These are phyloP conservation scores for Oryzaephilus surinamensis DNA, from an alignment of 1,140 invertebrate genomes.

Conservation along the genomic window DNA sequence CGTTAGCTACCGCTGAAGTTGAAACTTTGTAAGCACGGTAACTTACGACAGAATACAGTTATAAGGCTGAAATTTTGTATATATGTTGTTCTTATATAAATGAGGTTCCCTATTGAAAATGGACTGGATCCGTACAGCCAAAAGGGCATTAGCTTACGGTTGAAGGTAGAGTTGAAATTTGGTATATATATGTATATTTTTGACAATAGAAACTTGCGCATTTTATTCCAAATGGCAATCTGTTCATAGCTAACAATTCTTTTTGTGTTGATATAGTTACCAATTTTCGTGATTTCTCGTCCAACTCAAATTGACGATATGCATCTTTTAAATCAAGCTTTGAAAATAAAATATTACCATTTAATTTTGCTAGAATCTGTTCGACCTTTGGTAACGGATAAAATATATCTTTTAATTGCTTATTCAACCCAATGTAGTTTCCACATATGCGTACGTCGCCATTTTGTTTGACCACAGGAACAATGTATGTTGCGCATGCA, in stretches of 20 bases:
- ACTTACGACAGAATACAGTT: too few species aligned
- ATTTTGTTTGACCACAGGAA: slow-evolving; percentile 8
- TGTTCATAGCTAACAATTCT: slow-evolving; percentile 19
- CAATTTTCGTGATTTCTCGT: slow-evolving; percentile 10
- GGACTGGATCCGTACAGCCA: too few species aligned
- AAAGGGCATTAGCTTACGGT: too few species aligned
- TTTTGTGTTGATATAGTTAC: slow-evolving; percentile 16
- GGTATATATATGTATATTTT: too few species aligned
- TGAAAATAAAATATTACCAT: slow-evolving; percentile 10
- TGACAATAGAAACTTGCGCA: slow-evolving; percentile 31
- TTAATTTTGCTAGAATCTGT: slow-evolving; percentile 15
- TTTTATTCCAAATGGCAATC: slow-evolving; percentile 15
- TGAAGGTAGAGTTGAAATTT: too few species aligned
- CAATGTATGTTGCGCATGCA: slow-evolving; percentile 3
- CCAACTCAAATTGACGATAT: slow-evolving; percentile 11
- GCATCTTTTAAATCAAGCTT: slow-evolving; percentile 16
- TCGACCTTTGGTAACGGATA: slow-evolving; percentile 19
- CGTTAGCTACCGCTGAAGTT: too few species aligned
- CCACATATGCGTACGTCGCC: slow-evolving; percentile 32
- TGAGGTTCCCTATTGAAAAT: too few species aligned
- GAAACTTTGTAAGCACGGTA: too few species aligned
- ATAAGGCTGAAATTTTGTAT: too few species aligned
- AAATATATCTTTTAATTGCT: slow-evolving; percentile 11
- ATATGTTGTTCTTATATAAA: too few species aligned
- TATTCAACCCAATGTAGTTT: slow-evolving; percentile 29